Evolutionary conservation across 2,888 invertebrate species (phyloP).

Genomic region (Taphrorychus bicolor): DNA sequence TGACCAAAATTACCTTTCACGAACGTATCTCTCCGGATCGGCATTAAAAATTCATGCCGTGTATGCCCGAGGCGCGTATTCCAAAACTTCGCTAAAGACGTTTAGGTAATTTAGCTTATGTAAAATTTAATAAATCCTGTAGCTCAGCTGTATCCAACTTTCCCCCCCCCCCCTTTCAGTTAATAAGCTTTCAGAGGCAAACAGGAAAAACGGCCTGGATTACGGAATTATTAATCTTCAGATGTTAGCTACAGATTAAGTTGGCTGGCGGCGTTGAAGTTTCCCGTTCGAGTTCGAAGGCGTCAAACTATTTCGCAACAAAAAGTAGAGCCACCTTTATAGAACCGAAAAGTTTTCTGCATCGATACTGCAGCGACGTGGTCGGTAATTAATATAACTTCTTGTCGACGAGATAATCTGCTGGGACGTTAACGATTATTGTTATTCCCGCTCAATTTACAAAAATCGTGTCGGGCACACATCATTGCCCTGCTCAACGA

Average conservation of each 20-base stretch:
- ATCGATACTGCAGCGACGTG: too few relatives aligned
- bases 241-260: constrained; percentile 5
- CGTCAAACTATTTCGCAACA: neutral
- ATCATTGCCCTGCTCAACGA: neutral
- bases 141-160: constrained; percentile 14
- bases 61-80: neutral
- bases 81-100: constrained; percentile 11
- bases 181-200: constrained; percentile 16
- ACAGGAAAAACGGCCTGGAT: constrained; percentile 11
- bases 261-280: neutral
- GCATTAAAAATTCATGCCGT: constrained; percentile 7
- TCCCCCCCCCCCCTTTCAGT: constrained; percentile 9
- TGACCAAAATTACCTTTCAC: too few relatives aligned
- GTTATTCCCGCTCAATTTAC: neutral
- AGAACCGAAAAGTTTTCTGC: neutral
- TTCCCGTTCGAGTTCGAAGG: neutral
- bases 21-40: too few relatives aligned
- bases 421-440: neutral
- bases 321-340: neutral
- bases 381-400: neutral
- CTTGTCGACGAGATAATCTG: neutral
- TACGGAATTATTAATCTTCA: constrained; percentile 10
- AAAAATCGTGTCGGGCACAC: neutral
- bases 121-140: constrained; percentile 22
- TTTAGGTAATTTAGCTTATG: constrained; percentile 23